Percentiles rank a stretch among this genome's conserved stretches.
Evolutionary conservation across 2,113 vertebrate species (phyloP).

Genomic region (Garra rufa): DNA sequence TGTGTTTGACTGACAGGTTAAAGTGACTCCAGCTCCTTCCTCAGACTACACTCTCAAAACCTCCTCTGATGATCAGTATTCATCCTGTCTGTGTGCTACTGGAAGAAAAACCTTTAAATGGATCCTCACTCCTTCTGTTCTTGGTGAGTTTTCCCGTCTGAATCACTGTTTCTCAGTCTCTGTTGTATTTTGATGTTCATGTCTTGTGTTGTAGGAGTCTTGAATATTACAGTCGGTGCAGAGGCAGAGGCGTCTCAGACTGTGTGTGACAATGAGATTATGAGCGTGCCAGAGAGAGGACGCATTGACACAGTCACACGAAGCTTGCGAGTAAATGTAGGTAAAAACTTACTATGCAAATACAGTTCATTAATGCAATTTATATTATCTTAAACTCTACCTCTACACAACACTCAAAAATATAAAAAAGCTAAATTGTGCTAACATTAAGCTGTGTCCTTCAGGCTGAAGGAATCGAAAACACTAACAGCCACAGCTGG

Average conservation of each 20-base stretch:
- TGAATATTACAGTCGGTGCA: constrained; percentile 49
- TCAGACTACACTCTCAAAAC: background rate
- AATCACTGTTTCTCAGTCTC: background rate
- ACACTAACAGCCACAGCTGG: constrained; percentile 70
- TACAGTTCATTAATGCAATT: background rate
- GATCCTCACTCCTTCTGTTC: constrained; percentile 71
- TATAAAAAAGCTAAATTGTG: background rate
- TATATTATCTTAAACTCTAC: background rate
- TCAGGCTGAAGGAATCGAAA: constrained; percentile 76
- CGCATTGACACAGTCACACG: constrained; percentile 74
- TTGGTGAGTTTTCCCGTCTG: constrained; percentile 72
- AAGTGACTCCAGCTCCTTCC: constrained; percentile 62
- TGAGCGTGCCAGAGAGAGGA: constrained; percentile 53
- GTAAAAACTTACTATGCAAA: constrained; percentile 42
- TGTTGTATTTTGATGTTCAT: background rate
- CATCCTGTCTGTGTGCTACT: constrained; percentile 38
- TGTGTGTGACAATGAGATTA: background rate
- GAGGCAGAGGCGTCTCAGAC: background rate
- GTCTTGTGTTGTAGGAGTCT: constrained; percentile 66
- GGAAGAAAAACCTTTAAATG: constrained; percentile 74
- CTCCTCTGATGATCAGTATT: background rate
- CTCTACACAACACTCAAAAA: background rate
- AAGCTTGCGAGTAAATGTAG: constrained; percentile 81
- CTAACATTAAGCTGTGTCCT: constrained; percentile 14
- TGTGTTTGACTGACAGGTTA: constrained; percentile 67